A percentile compares a stretch with the other conserved stretches of the same genome.
Conservation (phyloP, 35 echinoderm and acorn worm species). For the Heliocidaris erythrogramma region DNA sequence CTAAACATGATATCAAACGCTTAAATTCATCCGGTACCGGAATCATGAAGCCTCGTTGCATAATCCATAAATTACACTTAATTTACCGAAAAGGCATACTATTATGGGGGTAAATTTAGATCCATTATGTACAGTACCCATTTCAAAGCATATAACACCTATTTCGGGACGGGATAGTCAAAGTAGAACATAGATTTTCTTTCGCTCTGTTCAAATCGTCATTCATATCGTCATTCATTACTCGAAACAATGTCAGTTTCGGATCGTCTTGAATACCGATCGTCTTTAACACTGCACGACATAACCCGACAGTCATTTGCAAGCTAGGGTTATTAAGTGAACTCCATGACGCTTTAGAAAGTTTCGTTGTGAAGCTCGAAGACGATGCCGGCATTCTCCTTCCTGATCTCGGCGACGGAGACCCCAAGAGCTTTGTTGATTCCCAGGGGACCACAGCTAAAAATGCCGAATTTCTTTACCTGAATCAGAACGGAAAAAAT, state of each 20-base stretch:
- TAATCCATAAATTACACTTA: too few relatives aligned
- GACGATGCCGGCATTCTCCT: conserved; percentile 51
- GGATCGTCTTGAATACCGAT: not conserved
- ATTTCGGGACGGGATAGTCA: too few relatives aligned
- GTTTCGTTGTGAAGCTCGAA: conserved; percentile 63
- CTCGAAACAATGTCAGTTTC: not conserved
- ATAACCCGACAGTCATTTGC: not conserved
- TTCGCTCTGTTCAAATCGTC: not conserved
- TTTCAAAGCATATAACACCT: too few relatives aligned
- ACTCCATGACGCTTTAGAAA: conserved; percentile 27
- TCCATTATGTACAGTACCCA: too few relatives aligned
- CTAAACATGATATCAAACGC: too few relatives aligned
- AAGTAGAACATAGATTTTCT: too few relatives aligned
- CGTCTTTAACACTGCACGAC: not conserved
- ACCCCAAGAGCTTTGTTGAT: not conserved
- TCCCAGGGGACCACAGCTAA: conserved; percentile 31
- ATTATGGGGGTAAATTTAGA: too few relatives aligned
- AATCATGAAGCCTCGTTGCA: too few relatives aligned
- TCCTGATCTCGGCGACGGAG: conserved; percentile 28
- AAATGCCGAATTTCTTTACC: conserved; percentile 46
- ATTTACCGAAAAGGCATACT: too few relatives aligned
- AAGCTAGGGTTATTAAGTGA: not conserved
- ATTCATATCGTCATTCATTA: not conserved
- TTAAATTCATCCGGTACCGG: too few relatives aligned
- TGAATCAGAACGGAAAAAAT: not conserved